phyloP scores from a whole-genome alignment of 1,140 invertebrate genomes.

The Drosophila parvula region DNA sequence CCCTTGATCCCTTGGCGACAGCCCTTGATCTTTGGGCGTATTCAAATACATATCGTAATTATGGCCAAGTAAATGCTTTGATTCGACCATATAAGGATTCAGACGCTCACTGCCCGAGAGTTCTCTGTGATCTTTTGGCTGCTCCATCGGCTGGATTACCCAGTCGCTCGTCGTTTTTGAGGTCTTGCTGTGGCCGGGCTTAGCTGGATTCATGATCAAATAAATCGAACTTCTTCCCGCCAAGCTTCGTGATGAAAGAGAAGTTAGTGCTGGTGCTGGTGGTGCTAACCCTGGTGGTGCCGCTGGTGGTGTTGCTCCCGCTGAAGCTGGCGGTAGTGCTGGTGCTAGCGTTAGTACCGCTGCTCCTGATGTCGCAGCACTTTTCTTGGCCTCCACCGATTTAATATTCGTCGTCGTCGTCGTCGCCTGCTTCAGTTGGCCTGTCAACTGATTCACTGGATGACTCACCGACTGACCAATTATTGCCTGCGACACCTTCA shows the following conservation, averaged over 20 bases:
- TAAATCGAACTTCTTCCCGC: slow-evolving; percentile 1
- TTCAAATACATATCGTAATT: not conserved
- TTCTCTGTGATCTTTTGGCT: not conserved
- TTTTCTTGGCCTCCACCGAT: not conserved
- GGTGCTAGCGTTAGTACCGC: too few relatives aligned
- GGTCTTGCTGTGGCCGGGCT: not conserved
- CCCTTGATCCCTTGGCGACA: not conserved
- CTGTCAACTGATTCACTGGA: slow-evolving; percentile 8
- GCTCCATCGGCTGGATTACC: slow-evolving; percentile 4
- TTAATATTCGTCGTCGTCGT: not conserved
- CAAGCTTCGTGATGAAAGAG: not conserved
- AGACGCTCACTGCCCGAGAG: not conserved
- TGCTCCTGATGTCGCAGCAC: too few relatives aligned
- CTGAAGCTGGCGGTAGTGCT: too few relatives aligned
- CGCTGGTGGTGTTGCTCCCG: too few relatives aligned
- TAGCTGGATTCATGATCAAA: slow-evolving; percentile 14
- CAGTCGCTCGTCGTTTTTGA: not conserved
- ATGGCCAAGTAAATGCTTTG: not conserved
- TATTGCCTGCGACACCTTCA: not conserved
- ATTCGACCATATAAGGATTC: not conserved
- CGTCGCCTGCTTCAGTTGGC: slow-evolving; percentile 1
- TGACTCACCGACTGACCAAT: slow-evolving; percentile 11
- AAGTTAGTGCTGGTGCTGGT: too few relatives aligned
- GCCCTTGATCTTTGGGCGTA: not conserved
- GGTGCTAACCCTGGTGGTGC: too few relatives aligned